Evolutionary conservation across 2,888 invertebrate genomes (phyloP), one percentile per base, ranked within the genome.

Genomic region (Parnassius apollo): DNA sequence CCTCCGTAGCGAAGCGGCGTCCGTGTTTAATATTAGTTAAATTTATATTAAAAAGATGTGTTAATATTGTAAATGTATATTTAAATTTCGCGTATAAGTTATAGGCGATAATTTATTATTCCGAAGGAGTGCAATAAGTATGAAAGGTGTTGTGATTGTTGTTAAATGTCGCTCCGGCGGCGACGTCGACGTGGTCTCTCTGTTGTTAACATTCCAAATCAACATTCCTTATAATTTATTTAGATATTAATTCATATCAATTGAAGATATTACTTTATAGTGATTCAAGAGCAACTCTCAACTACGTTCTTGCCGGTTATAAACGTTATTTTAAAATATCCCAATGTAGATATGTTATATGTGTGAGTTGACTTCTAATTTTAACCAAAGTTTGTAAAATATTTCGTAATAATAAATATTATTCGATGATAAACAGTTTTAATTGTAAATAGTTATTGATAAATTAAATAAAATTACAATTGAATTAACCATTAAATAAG

Each of bases 311-410:
- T 69, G 71, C 71, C 72, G 56, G 57, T 61, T 57, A 64, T 66
- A 69, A 76, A 73, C 71, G 75, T 74, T 18, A 80, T 80, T 80
- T 80, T 74, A 71, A 74, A 72, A 58, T 61, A 68, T 73, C 71
- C 73, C 77, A 65, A 75, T 85, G 83, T 86, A 85, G 84, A 84
- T 86, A 80, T 82, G 81, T 85, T 85, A 82, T 81, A 82, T 78
- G 83, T 85, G 85, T 86, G 83, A 87, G 80, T 83, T 79, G 80
- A 87, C 83, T 85, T 85, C 81, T 86, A 86, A 88, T 85, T 88
- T 83, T 88, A 90, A 91, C 91, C 91, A 91, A 91, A 91, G 91
- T 91, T 90, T 91, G 91, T 91, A 91, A 90, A 88, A 89, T 90
- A 90, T 86, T 86, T 88, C 88, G 80, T 90, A 89, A 83, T 88